Base-by-base conservation (phyloP, 1,140 invertebrate species). In the Heliconius melpomene region DNA sequence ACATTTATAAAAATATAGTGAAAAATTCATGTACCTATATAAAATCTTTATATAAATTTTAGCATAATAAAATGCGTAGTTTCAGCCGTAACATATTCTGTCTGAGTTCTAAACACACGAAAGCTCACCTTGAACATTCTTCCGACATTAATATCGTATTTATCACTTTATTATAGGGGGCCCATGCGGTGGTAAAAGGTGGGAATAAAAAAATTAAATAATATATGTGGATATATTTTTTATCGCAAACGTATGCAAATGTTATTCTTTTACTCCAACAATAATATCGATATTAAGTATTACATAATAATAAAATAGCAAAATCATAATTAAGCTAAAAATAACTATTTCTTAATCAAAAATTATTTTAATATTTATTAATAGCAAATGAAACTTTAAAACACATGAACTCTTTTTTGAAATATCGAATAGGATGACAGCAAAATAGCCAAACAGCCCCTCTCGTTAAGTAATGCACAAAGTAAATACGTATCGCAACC, bases 101-200 rank as follows among this genome's bases (percentile, higher is more conserved):
- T 73, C 38, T 77, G 72, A 78, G 72, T 83, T 80, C 79, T 79
- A 75, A 83, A 82, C 60, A 57, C 79, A 76, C 74, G 70, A 75
- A 78, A 76, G 60, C 72, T 72, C 66, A 80, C 82, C 82, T 83
- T 83, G 82, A 81, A 74, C 26, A 82, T 57, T 82, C 75, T 76
- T 79, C 79, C 71, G 66, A 77, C 72, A 83, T 79, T 81, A 79
- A 78, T 79, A 77, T 79, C 72, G 78, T 50, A 77, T 80, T 83
- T 81, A 78, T 79, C 74, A 80, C 72, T 74, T 26, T 66, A 66
- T 66, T 29, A 66, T 66, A 66, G 26, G 60, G 23, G 26, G 1
- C 60, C 60, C 26, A 66, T 29, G 23, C 11, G 23, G 29, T 29
- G 1, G 9, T 16, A 29, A 26, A 66, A 26, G 1, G 23, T 29